Evolutionary conservation across 2,888 invertebrate species (phyloP), one percentile per base, ranked within the genome.

Genomic region (Drosophila eohydei): DNA sequence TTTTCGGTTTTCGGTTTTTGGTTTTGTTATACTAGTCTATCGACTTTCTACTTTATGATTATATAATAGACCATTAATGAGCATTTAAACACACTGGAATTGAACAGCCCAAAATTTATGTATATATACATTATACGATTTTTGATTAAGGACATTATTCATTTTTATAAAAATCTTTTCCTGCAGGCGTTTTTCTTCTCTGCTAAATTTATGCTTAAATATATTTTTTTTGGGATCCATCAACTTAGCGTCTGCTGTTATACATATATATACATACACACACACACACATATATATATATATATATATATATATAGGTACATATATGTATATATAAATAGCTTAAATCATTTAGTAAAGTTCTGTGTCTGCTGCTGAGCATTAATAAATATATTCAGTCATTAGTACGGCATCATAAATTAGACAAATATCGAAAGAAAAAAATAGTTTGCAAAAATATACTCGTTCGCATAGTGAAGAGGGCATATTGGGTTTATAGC

Each of bases 351-450:
- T 63, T 67, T 57, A 48, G 16, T 28, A 21, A 62, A 70, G 34
- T 60, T 44, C n/a, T 56, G 3, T 44, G 58, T 43, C n/a, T 59
- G 59, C 16, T 41, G 32, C 11, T 40, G 43, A 44, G 65, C 75
- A 78, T 81, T 86, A 80, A 88, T 83, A 88, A 87, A 89, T 87
- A 87, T 84, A 87, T 84, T 81, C 56, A 74, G 69, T 83, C 87
- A 86, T 86, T 86, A 77, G 81, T 77, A 75, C 54, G 62, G 70
- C 67, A 71, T 68, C 76, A 86, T 88, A 86, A 86, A 88, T 88
- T 68, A 75, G 74, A 83, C 71, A 78, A 80, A 86, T 87, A 88
- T 86, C 63, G 58, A 78, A 81, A 73, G 6, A 69, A 80, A 21
- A 50, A 34, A 51, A 21, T 32, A 76, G 46, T 48, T 48, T 30